Evolutionary conservation across 2,113 vertebrate species (phyloP).

Genomic region (Anhinga anhinga): DNA sequence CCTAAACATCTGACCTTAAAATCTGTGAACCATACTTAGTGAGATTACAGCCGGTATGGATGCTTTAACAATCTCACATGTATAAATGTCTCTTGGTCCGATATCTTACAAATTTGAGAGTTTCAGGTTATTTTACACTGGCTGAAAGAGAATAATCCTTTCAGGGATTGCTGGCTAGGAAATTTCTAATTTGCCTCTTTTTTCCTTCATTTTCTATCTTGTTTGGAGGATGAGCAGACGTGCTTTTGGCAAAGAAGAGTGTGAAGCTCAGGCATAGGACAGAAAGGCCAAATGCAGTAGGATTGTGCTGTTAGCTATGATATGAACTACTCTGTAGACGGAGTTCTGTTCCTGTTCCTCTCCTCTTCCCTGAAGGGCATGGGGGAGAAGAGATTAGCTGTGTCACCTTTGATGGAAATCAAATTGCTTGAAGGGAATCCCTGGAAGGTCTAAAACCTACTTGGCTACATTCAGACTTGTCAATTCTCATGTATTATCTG

Average conservation of each 20-base stretch:
- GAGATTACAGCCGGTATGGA: background rate
- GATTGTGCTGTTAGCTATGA: background rate
- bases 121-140: background rate
- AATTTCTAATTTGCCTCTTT: background rate
- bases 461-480: conserved; percentile 19
- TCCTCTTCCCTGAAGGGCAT: background rate
- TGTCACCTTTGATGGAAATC: conserved; percentile 27
- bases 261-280: background rate
- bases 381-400: background rate
- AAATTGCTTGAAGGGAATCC: background rate
- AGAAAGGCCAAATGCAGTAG: background rate
- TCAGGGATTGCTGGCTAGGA: background rate
- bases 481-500: background rate
- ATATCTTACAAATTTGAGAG: background rate
- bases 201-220: background rate
- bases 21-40: background rate
- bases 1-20: background rate
- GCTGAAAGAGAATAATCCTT: background rate
- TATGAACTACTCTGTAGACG: background rate
- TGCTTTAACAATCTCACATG: background rate
- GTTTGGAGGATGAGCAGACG: background rate
- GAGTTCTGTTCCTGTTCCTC: background rate
- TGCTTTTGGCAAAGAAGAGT: background rate
- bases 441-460: conserved; percentile 15
- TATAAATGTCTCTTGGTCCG: background rate